Percentiles rank a stretch among this genome's conserved stretches.
Conservation (phyloP, 1,140 invertebrate species). For the Neodiprion lecontei region DNA sequence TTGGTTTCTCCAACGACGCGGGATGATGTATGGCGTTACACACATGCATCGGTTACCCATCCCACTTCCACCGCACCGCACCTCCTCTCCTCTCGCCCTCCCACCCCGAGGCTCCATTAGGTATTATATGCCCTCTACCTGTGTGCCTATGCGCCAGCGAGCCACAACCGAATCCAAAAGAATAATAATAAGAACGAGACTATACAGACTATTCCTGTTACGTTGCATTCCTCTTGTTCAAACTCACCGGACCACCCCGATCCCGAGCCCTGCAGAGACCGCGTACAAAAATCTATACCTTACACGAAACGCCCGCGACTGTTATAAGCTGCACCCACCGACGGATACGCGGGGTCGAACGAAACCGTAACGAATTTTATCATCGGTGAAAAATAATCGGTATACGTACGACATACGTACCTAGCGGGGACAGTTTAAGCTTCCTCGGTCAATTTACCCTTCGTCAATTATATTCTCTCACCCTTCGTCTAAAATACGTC, state of each 20-base stretch:
- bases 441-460: too few species aligned
- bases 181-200: constrained; percentile 51
- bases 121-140: constrained; percentile 25
- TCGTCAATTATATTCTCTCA: too few species aligned
- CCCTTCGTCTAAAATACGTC: too few species aligned
- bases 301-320: constrained; percentile 20
- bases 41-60: constrained; percentile 40
- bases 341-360: too few species aligned
- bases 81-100: constrained; percentile 2
- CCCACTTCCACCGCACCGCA: constrained; percentile 15
- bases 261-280: constrained; percentile 28
- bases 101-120: constrained; percentile 14
- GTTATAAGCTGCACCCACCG: too few species aligned
- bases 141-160: constrained; percentile 23
- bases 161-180: constrained; percentile 32
- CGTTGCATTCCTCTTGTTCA: constrained; percentile 57
- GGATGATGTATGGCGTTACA: constrained; percentile 62
- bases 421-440: too few species aligned
- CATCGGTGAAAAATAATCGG: too few species aligned
- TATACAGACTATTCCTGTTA: constrained; percentile 58
- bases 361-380: too few species aligned
- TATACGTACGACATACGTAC: too few species aligned
- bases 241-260: constrained; percentile 57
- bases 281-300: constrained; percentile 25
- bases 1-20: constrained; percentile 54